Percentiles rank a stretch among this genome's conserved stretches.
Conservation (phyloP, 2,888 invertebrate genomes). For the Tiliacea aurago region DNA sequence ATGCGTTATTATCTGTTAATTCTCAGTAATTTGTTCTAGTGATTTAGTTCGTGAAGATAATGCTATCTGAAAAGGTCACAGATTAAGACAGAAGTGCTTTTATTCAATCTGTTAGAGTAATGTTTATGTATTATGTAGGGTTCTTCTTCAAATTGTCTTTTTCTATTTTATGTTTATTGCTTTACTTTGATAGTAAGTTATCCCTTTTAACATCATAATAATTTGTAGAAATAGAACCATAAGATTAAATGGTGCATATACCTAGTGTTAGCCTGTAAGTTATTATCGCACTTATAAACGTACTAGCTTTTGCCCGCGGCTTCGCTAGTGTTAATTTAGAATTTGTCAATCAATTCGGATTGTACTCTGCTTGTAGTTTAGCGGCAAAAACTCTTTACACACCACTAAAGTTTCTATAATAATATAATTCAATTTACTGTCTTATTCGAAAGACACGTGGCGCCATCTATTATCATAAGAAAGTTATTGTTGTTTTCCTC, state of each 20-base stretch:
- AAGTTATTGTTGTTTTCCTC: no score
- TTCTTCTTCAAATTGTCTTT: not conserved
- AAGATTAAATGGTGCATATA: not conserved
- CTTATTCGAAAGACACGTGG: no score
- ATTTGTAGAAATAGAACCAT: not conserved
- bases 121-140: not conserved
- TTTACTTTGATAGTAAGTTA: not conserved
- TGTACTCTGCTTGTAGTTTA: no score
- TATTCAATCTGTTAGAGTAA: slow-evolving; percentile 27
- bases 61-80: slow-evolving; percentile 41
- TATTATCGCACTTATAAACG: not conserved
- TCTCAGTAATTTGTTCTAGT: slow-evolving; percentile 35
- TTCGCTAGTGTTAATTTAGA: no score
- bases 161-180: not conserved
- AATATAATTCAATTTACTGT: no score
- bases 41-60: slow-evolving; percentile 28
- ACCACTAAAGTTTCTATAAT: no score
- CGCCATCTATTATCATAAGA: no score
- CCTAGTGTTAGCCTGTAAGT: not conserved
- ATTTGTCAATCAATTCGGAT: no score
- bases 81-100: slow-evolving; percentile 28
- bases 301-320: no score
- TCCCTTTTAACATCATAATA: not conserved
- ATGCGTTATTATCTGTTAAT: slow-evolving; percentile 34
- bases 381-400: no score